Percentiles rank a stretch among this genome's conserved stretches.
phyloP scores from a whole-genome alignment of 2,797 vertebrate species.

The Petrocephalus schoutedeni region DNA sequence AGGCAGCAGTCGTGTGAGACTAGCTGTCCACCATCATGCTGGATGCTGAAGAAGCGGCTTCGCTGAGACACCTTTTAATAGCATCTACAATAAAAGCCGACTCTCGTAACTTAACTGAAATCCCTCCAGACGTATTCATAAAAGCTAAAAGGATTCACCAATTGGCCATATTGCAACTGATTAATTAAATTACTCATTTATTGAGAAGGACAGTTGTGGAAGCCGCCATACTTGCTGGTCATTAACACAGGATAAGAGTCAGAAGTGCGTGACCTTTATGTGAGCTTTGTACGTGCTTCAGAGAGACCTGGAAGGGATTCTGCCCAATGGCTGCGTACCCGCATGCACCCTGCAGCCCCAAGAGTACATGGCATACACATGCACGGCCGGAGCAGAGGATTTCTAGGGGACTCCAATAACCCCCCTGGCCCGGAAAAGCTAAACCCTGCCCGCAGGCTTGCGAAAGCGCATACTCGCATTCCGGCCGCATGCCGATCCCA shows the following conservation, averaged over 20 bases:
- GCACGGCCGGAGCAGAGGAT: conserved; percentile 28
- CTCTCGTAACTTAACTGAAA: not conserved
- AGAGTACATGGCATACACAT: conserved; percentile 2
- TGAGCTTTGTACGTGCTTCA: not conserved
- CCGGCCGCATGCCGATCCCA: conserved; percentile 57
- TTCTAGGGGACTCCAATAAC: conserved; percentile 32
- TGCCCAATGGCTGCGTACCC: not conserved
- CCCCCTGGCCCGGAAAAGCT: conserved; percentile 42
- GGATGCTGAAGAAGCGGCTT: not conserved
- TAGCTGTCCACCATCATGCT: not conserved
- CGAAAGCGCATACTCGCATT: conserved; percentile 52
- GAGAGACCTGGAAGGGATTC: conserved; percentile 19
- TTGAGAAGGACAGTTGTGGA: not conserved
- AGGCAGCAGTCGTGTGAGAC: not conserved
- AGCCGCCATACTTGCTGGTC: not conserved
- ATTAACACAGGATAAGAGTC: not conserved
- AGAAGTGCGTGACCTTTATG: not conserved
- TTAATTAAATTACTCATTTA: not conserved
- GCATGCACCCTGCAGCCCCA: conserved; percentile 13
- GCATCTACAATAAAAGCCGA: not conserved
- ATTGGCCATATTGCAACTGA: not conserved
- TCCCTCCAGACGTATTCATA: not conserved
- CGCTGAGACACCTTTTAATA: not conserved
- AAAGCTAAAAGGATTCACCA: not conserved
- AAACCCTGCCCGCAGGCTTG: conserved; percentile 44